Evolutionary conservation across 2,113 vertebrate genomes (phyloP).

Genomic region (Rhineura floridana): DNA sequence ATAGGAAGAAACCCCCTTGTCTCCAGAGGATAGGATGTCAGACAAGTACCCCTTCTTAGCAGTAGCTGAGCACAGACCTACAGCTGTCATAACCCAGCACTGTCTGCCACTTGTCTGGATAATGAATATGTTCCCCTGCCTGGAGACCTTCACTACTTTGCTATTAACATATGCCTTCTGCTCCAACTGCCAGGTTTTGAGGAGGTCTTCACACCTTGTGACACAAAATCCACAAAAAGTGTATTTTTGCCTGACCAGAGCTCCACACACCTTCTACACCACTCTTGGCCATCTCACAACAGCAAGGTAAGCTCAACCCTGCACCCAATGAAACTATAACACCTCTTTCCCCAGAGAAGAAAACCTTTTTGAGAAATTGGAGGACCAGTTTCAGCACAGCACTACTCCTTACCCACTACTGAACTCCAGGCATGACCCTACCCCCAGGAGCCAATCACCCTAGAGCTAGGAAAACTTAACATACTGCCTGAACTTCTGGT

Average conservation of each 20-base stretch:
- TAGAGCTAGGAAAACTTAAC: not conserved
- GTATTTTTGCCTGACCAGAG: not conserved
- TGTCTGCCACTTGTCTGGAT: not conserved
- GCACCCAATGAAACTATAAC: not conserved
- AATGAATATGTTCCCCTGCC: not conserved
- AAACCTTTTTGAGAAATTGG: not conserved
- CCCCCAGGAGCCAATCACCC: not conserved
- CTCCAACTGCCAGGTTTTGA: not conserved
- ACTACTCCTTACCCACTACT: not conserved
- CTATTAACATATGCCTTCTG: not conserved
- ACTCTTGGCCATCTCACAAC: too few relatives aligned
- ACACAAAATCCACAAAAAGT: not conserved
- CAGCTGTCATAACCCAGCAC: not conserved
- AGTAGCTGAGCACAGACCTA: not conserved
- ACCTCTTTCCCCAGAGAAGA: not conserved
- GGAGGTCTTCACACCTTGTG: not conserved
- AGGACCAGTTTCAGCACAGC: not conserved
- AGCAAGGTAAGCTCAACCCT: too few relatives aligned
- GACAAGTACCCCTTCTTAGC: not conserved
- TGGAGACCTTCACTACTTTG: not conserved
- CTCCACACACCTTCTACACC: not conserved
- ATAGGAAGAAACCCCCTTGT: fast-evolving
- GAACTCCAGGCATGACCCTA: not conserved
- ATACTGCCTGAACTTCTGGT: not conserved
- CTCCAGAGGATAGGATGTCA: not conserved